These are phyloP conservation scores for Melanostigma gelatinosum DNA, from an alignment of 2,113 vertebrate species.

Conservation along the genomic window DNA sequence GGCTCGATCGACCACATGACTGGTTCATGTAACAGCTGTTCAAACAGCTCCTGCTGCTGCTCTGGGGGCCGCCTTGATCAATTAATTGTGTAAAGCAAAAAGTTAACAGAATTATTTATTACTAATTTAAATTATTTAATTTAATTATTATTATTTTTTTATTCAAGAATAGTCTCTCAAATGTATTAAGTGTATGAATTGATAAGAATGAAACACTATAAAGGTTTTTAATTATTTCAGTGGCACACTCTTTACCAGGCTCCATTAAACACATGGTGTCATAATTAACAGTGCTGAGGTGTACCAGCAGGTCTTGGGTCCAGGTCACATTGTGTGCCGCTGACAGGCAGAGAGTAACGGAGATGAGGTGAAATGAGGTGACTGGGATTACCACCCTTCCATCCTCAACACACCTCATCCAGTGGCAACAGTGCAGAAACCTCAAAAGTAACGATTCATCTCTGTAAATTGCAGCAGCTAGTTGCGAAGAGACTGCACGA, in stretches of 20 bases:
- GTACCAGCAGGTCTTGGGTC: conserved; percentile 75
- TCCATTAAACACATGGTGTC: conserved; percentile 1
- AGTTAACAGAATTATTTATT: not conserved
- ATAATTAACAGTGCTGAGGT: conserved; percentile 37
- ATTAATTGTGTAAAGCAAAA: not conserved
- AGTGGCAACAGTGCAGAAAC: not conserved
- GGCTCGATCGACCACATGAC: not conserved
- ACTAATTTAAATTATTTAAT: not conserved
- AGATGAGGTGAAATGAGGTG: conserved; percentile 66
- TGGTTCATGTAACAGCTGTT: not conserved
- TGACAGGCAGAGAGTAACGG: conserved; percentile 69
- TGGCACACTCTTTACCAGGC: not conserved
- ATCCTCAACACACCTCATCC: not conserved
- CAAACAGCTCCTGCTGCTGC: conserved; percentile 6
- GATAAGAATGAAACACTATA: conserved; percentile 15
- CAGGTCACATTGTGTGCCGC: conserved; percentile 72
- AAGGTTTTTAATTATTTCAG: conserved; percentile 12
- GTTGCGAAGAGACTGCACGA: not conserved
- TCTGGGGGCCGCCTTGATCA: not conserved
- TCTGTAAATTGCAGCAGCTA: not conserved
- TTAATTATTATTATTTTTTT: not conserved
- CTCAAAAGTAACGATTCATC: not conserved
- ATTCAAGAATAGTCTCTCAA: not conserved
- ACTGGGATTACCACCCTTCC: not conserved
- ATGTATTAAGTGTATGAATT: conserved; percentile 14